Evolutionary conservation across 2,113 vertebrate species (phyloP).

Genomic region (Felis chaus): DNA sequence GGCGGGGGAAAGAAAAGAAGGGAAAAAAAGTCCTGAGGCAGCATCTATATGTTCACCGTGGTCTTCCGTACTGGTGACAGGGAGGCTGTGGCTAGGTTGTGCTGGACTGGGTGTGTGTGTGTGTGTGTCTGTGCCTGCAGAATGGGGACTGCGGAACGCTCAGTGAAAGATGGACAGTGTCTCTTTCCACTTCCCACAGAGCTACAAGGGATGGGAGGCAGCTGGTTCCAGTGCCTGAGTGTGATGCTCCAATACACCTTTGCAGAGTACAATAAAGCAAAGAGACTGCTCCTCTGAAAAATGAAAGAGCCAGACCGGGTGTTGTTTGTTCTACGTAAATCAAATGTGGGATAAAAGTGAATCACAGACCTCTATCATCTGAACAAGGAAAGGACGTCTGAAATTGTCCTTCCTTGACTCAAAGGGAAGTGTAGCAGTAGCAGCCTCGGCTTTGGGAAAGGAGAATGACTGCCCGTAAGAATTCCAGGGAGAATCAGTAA

Average conservation of each 20-base stretch:
- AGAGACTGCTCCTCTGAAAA: background rate
- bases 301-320: background rate
- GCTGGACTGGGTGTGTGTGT: accelerated
- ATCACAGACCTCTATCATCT: background rate
- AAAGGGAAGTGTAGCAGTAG: background rate
- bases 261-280: background rate
- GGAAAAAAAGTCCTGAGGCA: slow-evolving; percentile 81
- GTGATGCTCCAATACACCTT: slow-evolving; percentile 48
- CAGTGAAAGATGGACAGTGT: accelerated
- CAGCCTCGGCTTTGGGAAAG: background rate
- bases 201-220: background rate
- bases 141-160: background rate
- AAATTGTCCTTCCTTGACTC: background rate
- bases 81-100: slow-evolving; percentile 35
- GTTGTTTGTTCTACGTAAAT: slow-evolving; percentile 27
- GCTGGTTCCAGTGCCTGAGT: background rate
- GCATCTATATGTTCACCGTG: slow-evolving; percentile 93
- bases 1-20: slow-evolving; percentile 65
- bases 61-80: slow-evolving; percentile 82
- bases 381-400: background rate
- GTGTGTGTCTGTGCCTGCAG: background rate
- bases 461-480: background rate
- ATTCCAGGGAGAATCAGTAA: background rate
- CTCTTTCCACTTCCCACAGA: accelerated
- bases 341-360: background rate